Conservation (phyloP, 2,113 vertebrate genomes). For the Cromileptes altivelis region DNA sequence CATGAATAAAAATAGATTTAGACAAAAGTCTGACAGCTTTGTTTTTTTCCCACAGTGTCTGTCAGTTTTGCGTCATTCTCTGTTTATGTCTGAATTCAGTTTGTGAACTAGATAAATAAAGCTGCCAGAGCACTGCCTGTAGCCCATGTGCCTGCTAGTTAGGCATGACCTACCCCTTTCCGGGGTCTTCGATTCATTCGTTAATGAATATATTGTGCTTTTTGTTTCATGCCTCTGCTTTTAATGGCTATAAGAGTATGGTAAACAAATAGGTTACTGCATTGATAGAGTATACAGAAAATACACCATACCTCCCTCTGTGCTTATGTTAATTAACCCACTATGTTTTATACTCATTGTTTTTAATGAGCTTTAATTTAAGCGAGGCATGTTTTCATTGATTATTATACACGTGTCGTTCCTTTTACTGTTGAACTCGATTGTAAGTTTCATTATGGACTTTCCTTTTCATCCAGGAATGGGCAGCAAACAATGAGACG, state of each 20-base stretch:
- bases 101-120: conserved; percentile 15
- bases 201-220: background rate
- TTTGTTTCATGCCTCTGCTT: background rate
- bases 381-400: background rate
- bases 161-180: background rate
- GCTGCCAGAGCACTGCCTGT: background rate
- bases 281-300: background rate
- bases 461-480: conserved; percentile 81
- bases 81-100: conserved; percentile 6
- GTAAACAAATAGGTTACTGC: background rate
- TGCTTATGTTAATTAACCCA: background rate
- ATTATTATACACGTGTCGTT: background rate
- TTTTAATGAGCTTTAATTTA: background rate
- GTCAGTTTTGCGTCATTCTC: conserved; percentile 22
- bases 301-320: background rate
- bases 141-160: background rate
- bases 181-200: background rate
- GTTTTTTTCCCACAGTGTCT: background rate
- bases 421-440: background rate
- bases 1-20: conserved; percentile 22
- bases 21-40: conserved; percentile 20
- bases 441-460: background rate
- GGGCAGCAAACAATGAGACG: conserved; percentile 94
- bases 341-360: background rate
- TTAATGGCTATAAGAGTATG: background rate